phyloP scores from a whole-genome alignment of 2,888 invertebrate genomes.

The Hesperia comma region DNA sequence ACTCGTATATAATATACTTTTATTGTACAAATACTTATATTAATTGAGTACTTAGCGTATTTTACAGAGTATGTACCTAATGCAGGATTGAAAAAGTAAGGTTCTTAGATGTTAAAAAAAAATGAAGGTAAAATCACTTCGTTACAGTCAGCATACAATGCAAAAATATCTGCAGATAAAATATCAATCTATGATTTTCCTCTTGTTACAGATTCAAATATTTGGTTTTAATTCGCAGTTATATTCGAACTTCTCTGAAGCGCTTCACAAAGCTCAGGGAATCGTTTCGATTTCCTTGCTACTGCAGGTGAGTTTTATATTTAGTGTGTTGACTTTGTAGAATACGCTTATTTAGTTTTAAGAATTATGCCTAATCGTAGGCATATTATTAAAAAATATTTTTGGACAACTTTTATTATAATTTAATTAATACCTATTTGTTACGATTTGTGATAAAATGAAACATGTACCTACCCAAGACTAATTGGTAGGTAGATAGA shows the following conservation, averaged over 20 bases:
- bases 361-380: background rate
- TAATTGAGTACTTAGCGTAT: too few species aligned
- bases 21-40: too few species aligned
- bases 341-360: background rate
- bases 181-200: constrained; percentile 35
- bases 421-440: too few species aligned
- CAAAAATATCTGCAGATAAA: constrained; percentile 26
- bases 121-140: background rate
- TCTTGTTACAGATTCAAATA: constrained; percentile 95
- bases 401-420: too few species aligned
- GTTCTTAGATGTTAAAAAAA: background rate
- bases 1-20: too few species aligned
- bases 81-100: too few species aligned
- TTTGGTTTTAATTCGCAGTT: constrained; percentile 99
- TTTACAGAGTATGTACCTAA: too few species aligned
- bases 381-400: too few species aligned
- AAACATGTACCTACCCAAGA: too few species aligned
- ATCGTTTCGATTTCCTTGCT: constrained; percentile 97
- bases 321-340: background rate
- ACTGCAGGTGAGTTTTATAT: constrained; percentile 89
- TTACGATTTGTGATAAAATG: too few species aligned
- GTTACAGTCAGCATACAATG: background rate
- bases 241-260: constrained; percentile 98
- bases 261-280: constrained; percentile 96
- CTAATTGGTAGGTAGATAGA: too few species aligned